Base-by-base conservation (phyloP, 92 coral and sea anemone species). In the Micromussa lordhowensis region DNA sequence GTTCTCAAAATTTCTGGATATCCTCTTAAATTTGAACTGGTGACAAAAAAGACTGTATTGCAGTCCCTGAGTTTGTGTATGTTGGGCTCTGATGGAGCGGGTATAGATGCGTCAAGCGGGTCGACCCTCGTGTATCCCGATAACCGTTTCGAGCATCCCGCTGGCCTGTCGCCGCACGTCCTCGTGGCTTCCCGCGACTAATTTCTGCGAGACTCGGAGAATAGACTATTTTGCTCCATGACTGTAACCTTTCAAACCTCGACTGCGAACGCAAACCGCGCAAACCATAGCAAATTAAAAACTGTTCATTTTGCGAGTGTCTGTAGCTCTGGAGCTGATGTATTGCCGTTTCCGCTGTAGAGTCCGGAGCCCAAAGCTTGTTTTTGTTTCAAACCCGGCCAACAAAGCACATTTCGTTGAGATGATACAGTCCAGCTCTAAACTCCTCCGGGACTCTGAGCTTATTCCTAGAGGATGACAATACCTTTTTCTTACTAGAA, bases 401-500 rank as follows among this genome's bases (percentile, higher is more conserved):
- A 26, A 1, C 2, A 66, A 11, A 4, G 71, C 5, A 32, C 17
- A 66, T 66, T 66, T n/a, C 17, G 32, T 14, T 28, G 34, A 66
- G 71, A 31, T 28, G 11, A 24, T 26, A 34, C 34, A 66, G 17
- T 26, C 3, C 9, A 66, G 71, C 71, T 28, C 17, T 28, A 24
- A 6, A 24, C 69, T 24, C 29, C 29, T 35, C 40, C 34, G 28
- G 12, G 51, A 0, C 4, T 22, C 78, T 36, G 26, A 36, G 31
- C 28, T 21, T 19, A 21, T 73, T 73, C 49, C 29, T 28, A 10
- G 24, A 61, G 40, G 64, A 14, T 17, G 51, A 36, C n/a, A 73
- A 22, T 68, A 31, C 9, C 6, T 19, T 58, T 32, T 35, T 28
- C 22, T 36, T 22, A 78, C 32, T 63, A 93, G 53, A 90, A 85